Conservation (phyloP, 2,797 vertebrate genomes). For the Picus viridis region DNA sequence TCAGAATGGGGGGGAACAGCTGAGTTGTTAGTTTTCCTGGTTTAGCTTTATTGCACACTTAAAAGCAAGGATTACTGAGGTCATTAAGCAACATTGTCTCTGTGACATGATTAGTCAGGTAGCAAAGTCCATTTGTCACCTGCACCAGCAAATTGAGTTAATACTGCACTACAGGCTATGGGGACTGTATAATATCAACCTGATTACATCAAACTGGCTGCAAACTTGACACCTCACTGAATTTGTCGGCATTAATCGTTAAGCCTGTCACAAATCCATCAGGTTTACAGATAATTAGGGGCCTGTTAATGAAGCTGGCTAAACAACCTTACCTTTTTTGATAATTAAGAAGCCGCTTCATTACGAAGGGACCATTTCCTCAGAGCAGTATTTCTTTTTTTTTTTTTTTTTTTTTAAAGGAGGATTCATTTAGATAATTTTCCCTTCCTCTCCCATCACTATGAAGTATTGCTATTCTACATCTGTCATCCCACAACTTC, state of each 20-base stretch:
- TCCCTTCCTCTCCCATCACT: constrained; percentile 85
- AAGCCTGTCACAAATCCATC: constrained; percentile 99
- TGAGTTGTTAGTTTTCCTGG: constrained; percentile 79
- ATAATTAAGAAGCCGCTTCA: constrained; percentile 95
- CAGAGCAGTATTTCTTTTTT: constrained; percentile 77
- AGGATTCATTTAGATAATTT: constrained; percentile 87
- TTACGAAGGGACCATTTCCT: constrained; percentile 87
- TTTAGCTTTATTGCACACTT: constrained; percentile 85
- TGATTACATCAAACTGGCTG: constrained; percentile 99
- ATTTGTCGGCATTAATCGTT: constrained; percentile 99
- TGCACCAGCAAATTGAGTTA: constrained; percentile 92
- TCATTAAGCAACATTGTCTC: constrained; percentile 99
- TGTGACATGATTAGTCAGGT: constrained; percentile 99
- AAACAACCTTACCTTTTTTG: constrained; percentile 92
- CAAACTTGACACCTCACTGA: constrained; percentile 98
- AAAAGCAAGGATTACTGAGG: constrained; percentile 91
- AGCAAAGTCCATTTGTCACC: constrained; percentile 99
- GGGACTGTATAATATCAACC: constrained; percentile 94
- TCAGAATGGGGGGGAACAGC: constrained; percentile 68
- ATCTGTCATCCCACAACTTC: constrained; percentile 86
- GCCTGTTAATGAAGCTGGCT: constrained; percentile 95
- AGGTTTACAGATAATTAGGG: constrained; percentile 99
- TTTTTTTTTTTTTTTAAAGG: constrained; percentile 75
- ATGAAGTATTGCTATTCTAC: constrained; percentile 83
- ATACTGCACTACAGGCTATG: constrained; percentile 92